Base-by-base conservation (phyloP, 2,888 invertebrate genomes). In the Meandrusa payeni region DNA sequence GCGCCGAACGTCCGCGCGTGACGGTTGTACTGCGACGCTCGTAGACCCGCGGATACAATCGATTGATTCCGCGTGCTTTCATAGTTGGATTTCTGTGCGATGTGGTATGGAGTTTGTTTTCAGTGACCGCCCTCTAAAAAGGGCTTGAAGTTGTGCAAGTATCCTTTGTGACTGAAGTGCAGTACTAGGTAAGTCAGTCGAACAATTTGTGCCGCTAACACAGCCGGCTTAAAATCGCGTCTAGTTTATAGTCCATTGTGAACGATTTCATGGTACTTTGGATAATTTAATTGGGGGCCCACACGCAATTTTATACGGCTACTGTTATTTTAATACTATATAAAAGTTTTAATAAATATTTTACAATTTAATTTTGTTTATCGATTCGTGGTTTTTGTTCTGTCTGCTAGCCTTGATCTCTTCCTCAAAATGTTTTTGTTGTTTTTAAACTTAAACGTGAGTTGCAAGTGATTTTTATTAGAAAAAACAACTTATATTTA, bases 1-100 rank as follows among this genome's bases (percentile, higher is more conserved):
- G 86, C 82, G 86, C 70, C 66, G 63, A 80, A 69, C 69, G 83
- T 81, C 83, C 67, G 75, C 76, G 74, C 78, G 82, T 79, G 85
- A 81, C 78, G 59, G 43, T 31, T 51, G 79, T 75, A 81, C 82
- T 81, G 83, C 76, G 81, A 50, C 76, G 79, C 66, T 68, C 58
- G 80, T 58, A 71, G 76, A 65, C 66, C 57, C 46, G 69, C 68
- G 74, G 63, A 52, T 44, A n/a, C 58, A 51, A 46, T 54, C 68
- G 69, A 73, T 63, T 64, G 60, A 61, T 54, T 52, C 55, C 58
- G 63, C 66, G 74, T 70, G 69, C 57, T 68, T 67, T 51, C 61
- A 47, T 62, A 54, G 54, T 44, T 33, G 55, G 57, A 72, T 72
- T 60, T 65, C 56, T 70, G 76, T 76, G 76, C 59, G 59, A 69